Conservation (phyloP, 2,888 invertebrate species). For the Pristionchus japonicus region DNA sequence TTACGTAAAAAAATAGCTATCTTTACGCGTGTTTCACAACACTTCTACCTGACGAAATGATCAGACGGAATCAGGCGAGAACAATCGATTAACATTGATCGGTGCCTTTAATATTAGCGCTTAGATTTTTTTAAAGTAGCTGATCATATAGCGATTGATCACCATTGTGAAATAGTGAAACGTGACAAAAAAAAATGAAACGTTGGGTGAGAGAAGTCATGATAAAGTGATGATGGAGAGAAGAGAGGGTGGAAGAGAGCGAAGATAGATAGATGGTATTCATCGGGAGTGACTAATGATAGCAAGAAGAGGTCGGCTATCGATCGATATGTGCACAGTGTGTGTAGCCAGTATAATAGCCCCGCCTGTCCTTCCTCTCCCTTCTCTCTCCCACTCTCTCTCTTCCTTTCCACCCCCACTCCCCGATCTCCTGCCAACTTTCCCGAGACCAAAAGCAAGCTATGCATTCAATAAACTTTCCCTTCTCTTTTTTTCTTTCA, state of each 20-base stretch:
- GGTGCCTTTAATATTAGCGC: too few species aligned
- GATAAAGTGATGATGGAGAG: conserved; percentile 22
- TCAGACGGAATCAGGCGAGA: neutral
- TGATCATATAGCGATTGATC: neutral
- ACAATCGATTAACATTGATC: neutral
- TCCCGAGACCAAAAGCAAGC: conserved; percentile 28
- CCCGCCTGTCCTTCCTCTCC: conserved; percentile 38
- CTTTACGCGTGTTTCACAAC: conserved; percentile 26
- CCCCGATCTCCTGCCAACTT: conserved; percentile 35
- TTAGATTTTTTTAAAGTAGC: neutral
- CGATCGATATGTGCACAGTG: conserved; percentile 42
- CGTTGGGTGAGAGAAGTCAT: neutral
- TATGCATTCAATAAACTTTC: conserved; percentile 41
- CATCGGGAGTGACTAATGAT: conserved; percentile 45
- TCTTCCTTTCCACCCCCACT: conserved; percentile 29
- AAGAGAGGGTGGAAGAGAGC: neutral
- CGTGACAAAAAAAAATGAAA: neutral
- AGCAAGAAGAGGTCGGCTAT: conserved; percentile 40
- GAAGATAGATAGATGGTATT: conserved; percentile 42
- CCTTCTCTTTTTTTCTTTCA: conserved; percentile 43
- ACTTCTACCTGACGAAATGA: conserved; percentile 22
- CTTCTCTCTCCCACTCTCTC: conserved; percentile 14
- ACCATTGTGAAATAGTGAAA: neutral
- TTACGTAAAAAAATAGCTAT: neutral
- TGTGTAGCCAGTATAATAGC: conserved; percentile 41